These are phyloP conservation scores for Polydesmus complanatus DNA, from an alignment of 2,888 invertebrate species.

Conservation along the genomic window DNA sequence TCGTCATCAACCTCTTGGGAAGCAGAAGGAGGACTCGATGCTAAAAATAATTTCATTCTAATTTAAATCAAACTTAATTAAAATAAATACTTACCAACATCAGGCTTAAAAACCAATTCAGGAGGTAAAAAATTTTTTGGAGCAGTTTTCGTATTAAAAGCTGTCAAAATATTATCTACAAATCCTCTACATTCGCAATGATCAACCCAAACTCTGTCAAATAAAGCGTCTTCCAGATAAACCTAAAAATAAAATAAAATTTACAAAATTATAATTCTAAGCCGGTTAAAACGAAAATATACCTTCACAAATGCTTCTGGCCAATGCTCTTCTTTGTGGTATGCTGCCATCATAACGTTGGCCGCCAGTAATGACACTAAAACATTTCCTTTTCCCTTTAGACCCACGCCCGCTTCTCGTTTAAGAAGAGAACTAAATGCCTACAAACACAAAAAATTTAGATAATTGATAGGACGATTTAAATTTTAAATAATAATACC, in stretches of 20 bases:
- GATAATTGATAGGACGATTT: background rate
- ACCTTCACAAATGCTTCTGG: conserved; percentile 83
- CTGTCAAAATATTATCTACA: conserved; percentile 77
- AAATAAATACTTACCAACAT: conserved; percentile 18
- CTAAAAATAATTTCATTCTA: conserved; percentile 8
- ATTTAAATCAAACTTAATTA: background rate
- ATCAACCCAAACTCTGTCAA: conserved; percentile 89
- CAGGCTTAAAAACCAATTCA: conserved; percentile 22
- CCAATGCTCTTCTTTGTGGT: conserved; percentile 68
- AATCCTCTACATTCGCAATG: conserved; percentile 77
- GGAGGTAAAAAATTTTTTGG: conserved; percentile 47
- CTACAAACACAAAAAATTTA: conserved; percentile 28
- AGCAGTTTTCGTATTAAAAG: conserved; percentile 65
- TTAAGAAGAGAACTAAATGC: conserved; percentile 68
- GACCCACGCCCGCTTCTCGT: conserved; percentile 45
- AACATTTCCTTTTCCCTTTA: conserved; percentile 66
- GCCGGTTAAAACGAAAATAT: conserved; percentile 18
- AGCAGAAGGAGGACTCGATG: conserved; percentile 13
- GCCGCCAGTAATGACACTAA: conserved; percentile 66
- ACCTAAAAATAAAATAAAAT: conserved; percentile 44
- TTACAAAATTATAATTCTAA: background rate
- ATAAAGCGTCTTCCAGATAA: conserved; percentile 86
- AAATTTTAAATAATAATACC: conserved; percentile 27
- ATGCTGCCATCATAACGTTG: conserved; percentile 68
- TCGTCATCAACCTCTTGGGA: conserved; percentile 14